Evolutionary conservation across 2,797 vertebrate species (phyloP).

Genomic region (Tokudaia muenninki): DNA sequence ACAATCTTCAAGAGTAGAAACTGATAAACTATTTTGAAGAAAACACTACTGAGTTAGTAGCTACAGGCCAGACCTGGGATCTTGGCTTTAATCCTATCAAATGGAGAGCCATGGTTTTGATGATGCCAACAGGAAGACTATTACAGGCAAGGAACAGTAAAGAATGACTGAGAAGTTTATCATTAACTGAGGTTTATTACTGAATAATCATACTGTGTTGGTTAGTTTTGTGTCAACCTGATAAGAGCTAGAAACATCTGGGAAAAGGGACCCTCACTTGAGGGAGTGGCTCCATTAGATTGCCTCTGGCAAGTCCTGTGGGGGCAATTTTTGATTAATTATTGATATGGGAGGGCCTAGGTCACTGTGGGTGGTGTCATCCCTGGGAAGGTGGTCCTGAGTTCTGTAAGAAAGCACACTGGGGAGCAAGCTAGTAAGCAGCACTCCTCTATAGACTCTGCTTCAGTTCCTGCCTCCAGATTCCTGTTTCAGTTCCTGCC

Average conservation of each 20-base stretch:
- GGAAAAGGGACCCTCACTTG: not conserved
- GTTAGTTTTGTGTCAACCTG: not conserved
- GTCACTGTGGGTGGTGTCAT: not conserved
- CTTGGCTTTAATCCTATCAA: slow-evolving; percentile 52
- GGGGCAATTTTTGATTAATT: not conserved
- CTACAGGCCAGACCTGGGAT: slow-evolving; percentile 10
- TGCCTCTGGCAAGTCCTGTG: not conserved
- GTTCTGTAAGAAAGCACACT: not conserved
- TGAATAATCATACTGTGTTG: slow-evolving; percentile 17
- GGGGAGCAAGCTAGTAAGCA: not conserved
- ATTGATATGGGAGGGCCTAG: not conserved
- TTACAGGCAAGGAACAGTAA: slow-evolving; percentile 34
- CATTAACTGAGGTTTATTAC: slow-evolving; percentile 7
- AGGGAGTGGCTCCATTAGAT: not conserved
- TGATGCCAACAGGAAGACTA: slow-evolving; percentile 13
- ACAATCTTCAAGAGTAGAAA: slow-evolving; percentile 6
- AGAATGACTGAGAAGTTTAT: slow-evolving; percentile 20
- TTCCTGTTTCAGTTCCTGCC: not conserved
- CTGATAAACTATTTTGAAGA: slow-evolving; percentile 18
- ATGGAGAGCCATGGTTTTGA: slow-evolving; percentile 49
- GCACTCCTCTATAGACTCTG: not conserved
- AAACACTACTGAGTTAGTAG: slow-evolving; percentile 29
- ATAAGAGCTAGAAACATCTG: not conserved
- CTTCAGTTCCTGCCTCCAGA: not conserved
- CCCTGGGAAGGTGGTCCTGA: not conserved